phyloP scores from a whole-genome alignment of 35 echinoderm and acorn worm genomes.

The Lytechinus pictus region DNA sequence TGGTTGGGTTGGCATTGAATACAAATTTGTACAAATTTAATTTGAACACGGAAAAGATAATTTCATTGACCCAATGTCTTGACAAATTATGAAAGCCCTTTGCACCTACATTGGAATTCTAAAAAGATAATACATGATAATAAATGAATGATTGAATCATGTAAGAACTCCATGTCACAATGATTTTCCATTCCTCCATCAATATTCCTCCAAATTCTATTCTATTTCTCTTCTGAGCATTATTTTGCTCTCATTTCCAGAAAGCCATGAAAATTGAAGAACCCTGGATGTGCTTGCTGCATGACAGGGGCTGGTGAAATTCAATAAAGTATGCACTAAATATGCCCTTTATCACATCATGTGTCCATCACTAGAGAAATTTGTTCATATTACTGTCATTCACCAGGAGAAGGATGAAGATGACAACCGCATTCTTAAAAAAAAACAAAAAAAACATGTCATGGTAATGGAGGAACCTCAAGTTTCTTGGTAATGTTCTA shows the following conservation, averaged over 20 bases:
- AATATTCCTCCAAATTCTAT: neutral
- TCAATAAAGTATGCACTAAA: neutral
- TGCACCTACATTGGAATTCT: neutral
- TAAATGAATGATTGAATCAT: neutral
- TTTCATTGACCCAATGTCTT: neutral
- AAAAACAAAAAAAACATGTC: neutral
- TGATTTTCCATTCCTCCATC: neutral
- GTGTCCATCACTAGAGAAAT: neutral
- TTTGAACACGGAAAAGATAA: neutral
- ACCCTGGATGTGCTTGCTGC: neutral
- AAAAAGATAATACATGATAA: neutral
- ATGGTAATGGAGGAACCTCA: neutral
- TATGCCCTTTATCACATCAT: neutral
- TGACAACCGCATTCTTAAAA: neutral
- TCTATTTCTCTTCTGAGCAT: neutral
- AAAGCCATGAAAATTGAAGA: neutral
- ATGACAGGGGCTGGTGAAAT: neutral
- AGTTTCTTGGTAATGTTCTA: neutral
- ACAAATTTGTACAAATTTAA: no score
- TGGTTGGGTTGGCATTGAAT: no score
- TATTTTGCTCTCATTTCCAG: neutral
- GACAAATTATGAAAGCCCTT: neutral
- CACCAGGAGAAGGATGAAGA: neutral
- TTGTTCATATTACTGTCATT: neutral
- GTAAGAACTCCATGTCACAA: neutral